Evolutionary conservation across 2,888 invertebrate species (phyloP).

Genomic region (Drosophila hamatofila): DNA sequence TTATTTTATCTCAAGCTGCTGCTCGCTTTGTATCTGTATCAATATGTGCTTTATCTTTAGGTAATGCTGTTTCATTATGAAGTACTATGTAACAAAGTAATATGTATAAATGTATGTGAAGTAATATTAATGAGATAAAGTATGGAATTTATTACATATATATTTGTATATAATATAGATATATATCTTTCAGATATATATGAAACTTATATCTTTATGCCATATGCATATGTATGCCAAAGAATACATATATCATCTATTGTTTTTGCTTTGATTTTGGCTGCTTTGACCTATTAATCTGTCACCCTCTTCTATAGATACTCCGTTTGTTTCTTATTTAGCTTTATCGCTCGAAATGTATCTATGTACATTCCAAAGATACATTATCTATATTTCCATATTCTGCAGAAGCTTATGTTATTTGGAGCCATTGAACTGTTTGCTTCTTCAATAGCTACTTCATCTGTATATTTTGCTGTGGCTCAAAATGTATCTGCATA

Average conservation of each 20-base stretch:
- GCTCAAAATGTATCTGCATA: neutral
- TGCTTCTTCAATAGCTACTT: too few relatives aligned
- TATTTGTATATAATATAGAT: neutral
- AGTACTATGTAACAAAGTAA: neutral
- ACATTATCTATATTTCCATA: neutral
- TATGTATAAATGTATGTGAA: too few relatives aligned
- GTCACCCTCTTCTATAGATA: neutral
- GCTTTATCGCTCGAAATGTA: neutral
- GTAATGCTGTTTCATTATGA: too few relatives aligned
- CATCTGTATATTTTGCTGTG: neutral
- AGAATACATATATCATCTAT: too few relatives aligned
- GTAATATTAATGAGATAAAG: neutral
- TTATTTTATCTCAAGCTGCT: constrained; percentile 33
- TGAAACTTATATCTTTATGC: too few relatives aligned
- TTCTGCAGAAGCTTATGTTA: too few relatives aligned
- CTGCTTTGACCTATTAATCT: neutral
- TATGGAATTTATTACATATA: neutral
- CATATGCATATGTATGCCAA: too few relatives aligned
- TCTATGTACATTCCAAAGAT: neutral
- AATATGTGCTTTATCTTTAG: neutral
- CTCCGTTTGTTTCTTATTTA: constrained; percentile 16
- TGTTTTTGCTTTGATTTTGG: too few relatives aligned
- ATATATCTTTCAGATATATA: too few relatives aligned
- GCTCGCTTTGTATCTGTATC: neutral
- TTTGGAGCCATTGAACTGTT: too few relatives aligned